Percentiles rank a stretch among this genome's conserved stretches.
Conservation (phyloP, 1,140 invertebrate species). For the Temnothorax nylanderi region DNA sequence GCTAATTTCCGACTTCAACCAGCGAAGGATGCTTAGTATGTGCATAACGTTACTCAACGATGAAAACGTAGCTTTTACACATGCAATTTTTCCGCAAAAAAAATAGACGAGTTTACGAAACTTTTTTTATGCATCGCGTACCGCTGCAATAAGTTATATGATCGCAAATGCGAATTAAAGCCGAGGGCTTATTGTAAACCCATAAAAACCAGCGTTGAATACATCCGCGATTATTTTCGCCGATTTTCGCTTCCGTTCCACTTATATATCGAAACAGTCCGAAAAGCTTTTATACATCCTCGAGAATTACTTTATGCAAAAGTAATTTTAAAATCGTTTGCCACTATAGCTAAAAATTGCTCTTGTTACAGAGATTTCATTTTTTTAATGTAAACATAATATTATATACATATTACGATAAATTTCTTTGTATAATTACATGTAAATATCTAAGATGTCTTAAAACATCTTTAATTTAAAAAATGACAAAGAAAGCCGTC, state of each 20-base stretch:
- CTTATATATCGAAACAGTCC: neutral
- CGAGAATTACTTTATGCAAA: neutral
- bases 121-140: neutral
- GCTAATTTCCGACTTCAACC: neutral
- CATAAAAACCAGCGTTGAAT: neutral
- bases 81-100: constrained; percentile 1
- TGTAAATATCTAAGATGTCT: neutral
- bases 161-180: neutral
- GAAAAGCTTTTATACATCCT: neutral
- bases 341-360: neutral
- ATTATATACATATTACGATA: neutral
- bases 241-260: neutral
- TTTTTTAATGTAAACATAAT: neutral
- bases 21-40: neutral
- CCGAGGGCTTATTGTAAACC: neutral
- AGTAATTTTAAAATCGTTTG: neutral
- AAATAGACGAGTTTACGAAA: constrained; percentile 1
- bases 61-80: neutral
- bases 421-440: neutral
- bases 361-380: neutral
- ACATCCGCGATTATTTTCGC: neutral
- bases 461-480: neutral
- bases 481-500: neutral
- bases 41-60: neutral
- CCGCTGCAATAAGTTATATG: neutral